Base-by-base conservation (phyloP, 2,113 vertebrate species). In the Antennarius striatus region DNA sequence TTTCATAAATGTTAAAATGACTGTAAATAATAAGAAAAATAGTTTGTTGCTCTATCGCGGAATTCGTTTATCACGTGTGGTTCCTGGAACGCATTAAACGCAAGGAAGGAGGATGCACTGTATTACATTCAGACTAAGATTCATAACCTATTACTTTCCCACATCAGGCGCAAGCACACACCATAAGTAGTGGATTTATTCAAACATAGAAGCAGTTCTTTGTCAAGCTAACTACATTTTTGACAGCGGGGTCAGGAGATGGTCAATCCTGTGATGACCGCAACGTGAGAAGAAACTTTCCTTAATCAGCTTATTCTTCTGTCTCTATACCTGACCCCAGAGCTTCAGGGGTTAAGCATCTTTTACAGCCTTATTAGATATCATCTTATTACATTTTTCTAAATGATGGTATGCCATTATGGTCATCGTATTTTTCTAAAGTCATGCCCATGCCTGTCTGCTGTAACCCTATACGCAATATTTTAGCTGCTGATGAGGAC, bases 341-440 rank as follows among this genome's bases (percentile, higher is more conserved):
- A 63, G 68, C 64, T 73, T 50, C 75, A 80, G 62, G 79, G 81
- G 83, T 87, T 85, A 84, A 87, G 78, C 63, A 81, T 88, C 85
- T 74, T 90, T 85, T 82, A 84, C 66, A 64, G 76, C 42, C 75
- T 89, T 79, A 89, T 91, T 87, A 89, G 89, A 88, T 85, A 90
- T 90, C 85, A 77, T 84, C 87, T 89, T 89, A 87, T 88, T 90
- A 83, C 80, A 88, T 90, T 86, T 51, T 75, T 70, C 75, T 87
- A 90, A 90, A 90, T 88, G 63, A 90, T 85, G 82, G 83, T 75
- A 73, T 69, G 64, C 85, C 83, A 88, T 88, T 89, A 89, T 75
- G 57, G 78, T 76, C 69, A 80, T 81, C 81, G 76, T 61, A 84
- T 69, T 79, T 83, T 84, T 66, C 68, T 66, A 56, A 74, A 81